Evolutionary conservation across 1,140 invertebrate species (phyloP).

Genomic region (Pseudobourletiella spinata): DNA sequence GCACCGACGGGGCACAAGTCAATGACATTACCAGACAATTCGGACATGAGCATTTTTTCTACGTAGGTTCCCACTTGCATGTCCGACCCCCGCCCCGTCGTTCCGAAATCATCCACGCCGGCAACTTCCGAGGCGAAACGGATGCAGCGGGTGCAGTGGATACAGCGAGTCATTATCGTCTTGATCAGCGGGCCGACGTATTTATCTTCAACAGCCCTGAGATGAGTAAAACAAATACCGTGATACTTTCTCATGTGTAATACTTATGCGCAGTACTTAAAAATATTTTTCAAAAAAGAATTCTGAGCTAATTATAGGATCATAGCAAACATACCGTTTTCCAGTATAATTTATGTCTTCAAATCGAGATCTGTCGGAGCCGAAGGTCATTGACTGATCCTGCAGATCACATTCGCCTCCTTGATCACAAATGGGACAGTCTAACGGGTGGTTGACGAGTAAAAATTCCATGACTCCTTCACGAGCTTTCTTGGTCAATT

Average conservation of each 20-base stretch:
- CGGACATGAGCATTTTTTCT: constrained; percentile 94
- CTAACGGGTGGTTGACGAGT: constrained; percentile 94
- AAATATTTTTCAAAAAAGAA: no score
- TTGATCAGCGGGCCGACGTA: constrained; percentile 97
- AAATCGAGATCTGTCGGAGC: constrained; percentile 88
- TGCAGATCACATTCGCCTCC: constrained; percentile 97
- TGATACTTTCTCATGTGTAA: no score
- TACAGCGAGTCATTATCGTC: constrained; percentile 99
- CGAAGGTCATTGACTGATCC: constrained; percentile 99
- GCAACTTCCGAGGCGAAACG: constrained; percentile 94
- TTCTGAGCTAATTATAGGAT: no score
- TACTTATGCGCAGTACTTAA: no score
- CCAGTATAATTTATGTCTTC: constrained; percentile 87
- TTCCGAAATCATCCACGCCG: constrained; percentile 94
- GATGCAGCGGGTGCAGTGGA: constrained; percentile 98
- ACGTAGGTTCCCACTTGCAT: constrained; percentile 91
- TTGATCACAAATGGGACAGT: constrained; percentile 99
- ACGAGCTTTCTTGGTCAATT: constrained; percentile 85
- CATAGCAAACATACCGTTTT: constrained; percentile 64
- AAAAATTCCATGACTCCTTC: constrained; percentile 99
- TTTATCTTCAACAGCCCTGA: constrained; percentile 95
- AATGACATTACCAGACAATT: constrained; percentile 96
- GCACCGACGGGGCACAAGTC: constrained; percentile 99
- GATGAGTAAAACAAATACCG: constrained; percentile 18
- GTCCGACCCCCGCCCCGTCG: constrained; percentile 91